A percentile compares a stretch with the other conserved stretches of the same genome.
These are phyloP conservation scores for Cervus canadensis DNA, from an alignment of 2,113 vertebrate species.

Conservation along the genomic window DNA sequence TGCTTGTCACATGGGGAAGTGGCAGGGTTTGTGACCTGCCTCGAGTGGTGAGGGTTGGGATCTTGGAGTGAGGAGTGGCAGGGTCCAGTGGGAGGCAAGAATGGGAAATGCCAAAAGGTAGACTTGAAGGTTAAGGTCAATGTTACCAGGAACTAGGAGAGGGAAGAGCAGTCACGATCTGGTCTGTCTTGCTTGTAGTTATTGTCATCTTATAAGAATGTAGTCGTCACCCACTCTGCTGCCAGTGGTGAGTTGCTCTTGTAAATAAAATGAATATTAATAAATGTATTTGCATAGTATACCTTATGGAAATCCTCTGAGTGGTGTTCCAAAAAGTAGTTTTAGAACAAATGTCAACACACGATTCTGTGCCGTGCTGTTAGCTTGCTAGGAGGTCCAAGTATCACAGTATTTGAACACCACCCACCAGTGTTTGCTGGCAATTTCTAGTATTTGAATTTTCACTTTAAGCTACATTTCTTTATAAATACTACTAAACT, in stretches of 20 bases:
- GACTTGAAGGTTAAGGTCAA: not conserved
- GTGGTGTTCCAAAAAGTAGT: not conserved
- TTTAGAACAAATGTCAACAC: not conserved
- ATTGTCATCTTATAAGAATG: not conserved
- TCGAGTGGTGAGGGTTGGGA: not conserved
- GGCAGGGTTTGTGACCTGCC: not conserved
- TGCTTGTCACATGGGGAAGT: not conserved
- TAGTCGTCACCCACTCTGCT: not conserved
- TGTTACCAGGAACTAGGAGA: not conserved
- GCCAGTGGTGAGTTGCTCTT: not conserved
- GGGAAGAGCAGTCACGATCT: not conserved
- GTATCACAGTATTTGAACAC: not conserved
- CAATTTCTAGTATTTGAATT: not conserved
- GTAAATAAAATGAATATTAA: not conserved
- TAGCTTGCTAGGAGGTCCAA: not conserved
- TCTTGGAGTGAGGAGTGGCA: not conserved
- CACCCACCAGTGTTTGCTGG: not conserved
- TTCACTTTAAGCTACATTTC: not conserved
- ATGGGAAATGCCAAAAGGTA: accelerated
- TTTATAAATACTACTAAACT: not conserved
- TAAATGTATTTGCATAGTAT: not conserved
- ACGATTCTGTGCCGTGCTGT: not conserved
- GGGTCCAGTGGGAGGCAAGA: not conserved
- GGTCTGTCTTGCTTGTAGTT: not conserved
- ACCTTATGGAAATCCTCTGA: not conserved